Evolutionary conservation across 2,797 vertebrate species (phyloP).

Genomic region (Galagoides demidoff): DNA sequence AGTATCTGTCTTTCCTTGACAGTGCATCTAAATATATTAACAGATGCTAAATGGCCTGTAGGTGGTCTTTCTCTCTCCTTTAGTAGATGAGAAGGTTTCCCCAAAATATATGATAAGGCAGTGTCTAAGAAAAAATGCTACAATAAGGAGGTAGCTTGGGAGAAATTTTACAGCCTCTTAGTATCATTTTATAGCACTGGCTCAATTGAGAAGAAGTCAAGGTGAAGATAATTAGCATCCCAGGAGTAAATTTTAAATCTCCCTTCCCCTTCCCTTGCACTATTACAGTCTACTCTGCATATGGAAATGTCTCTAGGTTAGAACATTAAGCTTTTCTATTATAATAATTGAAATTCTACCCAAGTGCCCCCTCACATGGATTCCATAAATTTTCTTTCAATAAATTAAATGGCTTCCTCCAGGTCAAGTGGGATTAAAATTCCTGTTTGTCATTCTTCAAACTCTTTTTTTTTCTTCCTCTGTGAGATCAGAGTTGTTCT

Average conservation of each 20-base stretch:
- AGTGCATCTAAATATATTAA: neutral
- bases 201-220: conserved; percentile 1
- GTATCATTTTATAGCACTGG: neutral
- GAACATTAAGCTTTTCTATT: neutral
- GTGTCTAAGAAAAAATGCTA: neutral
- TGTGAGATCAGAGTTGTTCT: neutral
- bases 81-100: neutral
- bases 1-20: neutral
- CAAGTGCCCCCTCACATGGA: neutral
- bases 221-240: neutral
- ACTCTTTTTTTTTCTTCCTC: neutral
- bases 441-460: neutral
- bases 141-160: neutral
- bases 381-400: neutral
- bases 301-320: neutral
- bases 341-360: conserved; percentile 15
- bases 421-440: conserved; percentile 5
- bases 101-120: neutral
- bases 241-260: neutral
- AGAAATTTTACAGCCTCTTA: neutral
- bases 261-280: neutral
- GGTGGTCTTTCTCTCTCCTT: neutral
- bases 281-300: neutral
- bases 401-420: neutral
- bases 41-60: neutral